Evolutionary conservation across 2,113 vertebrate species (phyloP).

Genomic region (Rhodinocichla rosea): DNA sequence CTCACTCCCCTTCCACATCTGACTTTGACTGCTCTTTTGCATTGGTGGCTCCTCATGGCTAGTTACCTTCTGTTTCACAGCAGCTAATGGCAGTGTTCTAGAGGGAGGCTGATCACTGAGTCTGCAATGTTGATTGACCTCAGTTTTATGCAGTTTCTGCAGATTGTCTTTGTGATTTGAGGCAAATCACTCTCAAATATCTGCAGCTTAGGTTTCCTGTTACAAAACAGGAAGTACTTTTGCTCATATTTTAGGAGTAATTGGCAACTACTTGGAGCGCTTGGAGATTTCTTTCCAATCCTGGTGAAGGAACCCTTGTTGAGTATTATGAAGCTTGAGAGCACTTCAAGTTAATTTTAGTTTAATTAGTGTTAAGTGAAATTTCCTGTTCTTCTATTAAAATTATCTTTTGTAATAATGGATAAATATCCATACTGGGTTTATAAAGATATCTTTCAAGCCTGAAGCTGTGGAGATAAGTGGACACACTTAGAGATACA

Average conservation of each 20-base stretch:
- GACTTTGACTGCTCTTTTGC: background rate
- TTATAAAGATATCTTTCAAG: background rate
- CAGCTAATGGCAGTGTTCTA: background rate
- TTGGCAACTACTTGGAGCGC: background rate
- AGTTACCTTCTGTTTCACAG: background rate
- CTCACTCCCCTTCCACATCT: background rate
- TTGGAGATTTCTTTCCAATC: background rate
- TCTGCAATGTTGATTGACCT: background rate
- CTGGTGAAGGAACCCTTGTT: background rate
- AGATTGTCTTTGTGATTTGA: background rate
- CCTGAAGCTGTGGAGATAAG: background rate
- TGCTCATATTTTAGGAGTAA: background rate
- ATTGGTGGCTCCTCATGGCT: background rate
- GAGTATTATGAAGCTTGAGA: background rate
- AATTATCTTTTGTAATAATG: background rate
- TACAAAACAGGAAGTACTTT: background rate
- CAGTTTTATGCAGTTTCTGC: background rate
- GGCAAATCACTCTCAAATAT: background rate
- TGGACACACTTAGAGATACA: background rate
- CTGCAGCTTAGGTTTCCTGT: background rate
- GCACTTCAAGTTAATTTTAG: constrained; percentile 12
- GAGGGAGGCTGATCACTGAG: background rate
- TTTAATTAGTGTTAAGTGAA: background rate
- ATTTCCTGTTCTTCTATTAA: background rate
- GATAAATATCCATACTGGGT: background rate